Conservation (phyloP, 2,888 invertebrate species). For the Cyaniris semiargus region DNA sequence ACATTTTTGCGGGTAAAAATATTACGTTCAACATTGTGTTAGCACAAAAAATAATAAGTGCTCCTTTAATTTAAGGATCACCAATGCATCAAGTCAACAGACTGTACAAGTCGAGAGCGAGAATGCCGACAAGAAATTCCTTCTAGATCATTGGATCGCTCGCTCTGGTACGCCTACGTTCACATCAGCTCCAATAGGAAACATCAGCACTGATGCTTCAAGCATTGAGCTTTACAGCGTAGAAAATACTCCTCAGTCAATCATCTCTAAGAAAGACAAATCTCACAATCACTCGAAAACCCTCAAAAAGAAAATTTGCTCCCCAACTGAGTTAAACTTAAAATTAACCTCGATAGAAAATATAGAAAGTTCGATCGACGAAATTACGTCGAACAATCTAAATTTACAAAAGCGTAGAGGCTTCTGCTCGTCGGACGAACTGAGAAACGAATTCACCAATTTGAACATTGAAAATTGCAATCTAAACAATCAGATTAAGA, state of each 20-base stretch:
- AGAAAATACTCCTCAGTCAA: conserved; percentile 69
- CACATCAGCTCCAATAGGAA: conserved; percentile 70
- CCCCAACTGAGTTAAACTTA: conserved; percentile 72
- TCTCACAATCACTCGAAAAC: conserved; percentile 50
- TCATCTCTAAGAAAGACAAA: conserved; percentile 52
- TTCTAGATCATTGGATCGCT: conserved; percentile 77
- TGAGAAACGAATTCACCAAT: conserved; percentile 67
- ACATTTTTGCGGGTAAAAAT: too few species aligned
- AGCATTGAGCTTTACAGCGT: conserved; percentile 75
- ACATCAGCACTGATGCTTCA: conserved; percentile 66
- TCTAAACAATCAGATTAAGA: conserved; percentile 62
- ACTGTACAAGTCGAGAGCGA: conserved; percentile 60
- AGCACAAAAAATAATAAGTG: background rate
- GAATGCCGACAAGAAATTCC: conserved; percentile 74
- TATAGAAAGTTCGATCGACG: conserved; percentile 71
- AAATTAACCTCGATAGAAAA: conserved; percentile 68
- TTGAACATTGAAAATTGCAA: conserved; percentile 61
- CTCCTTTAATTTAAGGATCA: conserved; percentile 40
- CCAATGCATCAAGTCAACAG: conserved; percentile 46
- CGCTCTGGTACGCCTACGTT: conserved; percentile 75
- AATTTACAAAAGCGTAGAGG: conserved; percentile 79
- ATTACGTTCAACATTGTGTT: background rate
- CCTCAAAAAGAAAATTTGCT: conserved; percentile 68
- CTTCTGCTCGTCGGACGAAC: conserved; percentile 78
- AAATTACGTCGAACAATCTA: conserved; percentile 67